Evolutionary conservation across 2,797 vertebrate species (phyloP).

Genomic region (Hylomyscus alleni): DNA sequence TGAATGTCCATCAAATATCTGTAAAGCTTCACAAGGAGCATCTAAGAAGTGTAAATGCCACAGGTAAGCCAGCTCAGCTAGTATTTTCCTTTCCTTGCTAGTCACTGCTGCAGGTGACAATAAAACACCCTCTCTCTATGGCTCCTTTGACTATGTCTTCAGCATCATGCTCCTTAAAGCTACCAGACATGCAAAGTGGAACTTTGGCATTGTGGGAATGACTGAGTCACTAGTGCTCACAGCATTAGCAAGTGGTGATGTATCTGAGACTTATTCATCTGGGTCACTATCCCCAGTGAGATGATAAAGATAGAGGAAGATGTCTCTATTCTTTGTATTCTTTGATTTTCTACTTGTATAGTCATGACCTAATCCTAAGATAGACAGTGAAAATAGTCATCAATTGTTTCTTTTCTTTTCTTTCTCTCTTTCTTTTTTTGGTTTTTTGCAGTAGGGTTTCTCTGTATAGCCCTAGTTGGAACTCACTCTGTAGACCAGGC

Average conservation of each 20-base stretch:
- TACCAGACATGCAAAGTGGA: not conserved
- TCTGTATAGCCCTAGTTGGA: no score
- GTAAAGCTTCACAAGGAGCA: not conserved
- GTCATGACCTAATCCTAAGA: not conserved
- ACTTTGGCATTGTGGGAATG: not conserved
- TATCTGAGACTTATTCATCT: not conserved
- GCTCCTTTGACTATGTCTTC: not conserved
- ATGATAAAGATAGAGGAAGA: not conserved
- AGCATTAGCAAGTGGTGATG: not conserved
- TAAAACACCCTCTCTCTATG: not conserved
- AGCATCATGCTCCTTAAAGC: not conserved
- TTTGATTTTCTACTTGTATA: not conserved
- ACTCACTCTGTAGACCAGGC: no score
- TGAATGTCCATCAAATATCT: not conserved
- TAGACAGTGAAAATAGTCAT: not conserved
- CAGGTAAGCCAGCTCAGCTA: not conserved
- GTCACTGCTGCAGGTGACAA: not conserved
- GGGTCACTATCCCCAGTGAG: not conserved
- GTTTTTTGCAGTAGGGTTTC: no score
- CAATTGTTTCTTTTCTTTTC: not conserved
- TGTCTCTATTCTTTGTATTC: not conserved
- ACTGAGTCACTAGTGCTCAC: not conserved
- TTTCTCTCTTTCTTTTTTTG: no score
- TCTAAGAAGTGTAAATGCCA: not conserved
- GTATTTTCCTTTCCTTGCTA: not conserved